A percentile compares a stretch with the other conserved stretches of the same genome.
These are phyloP conservation scores for Orthosia cruda DNA, from an alignment of 2,888 invertebrate species.

Conservation along the genomic window DNA sequence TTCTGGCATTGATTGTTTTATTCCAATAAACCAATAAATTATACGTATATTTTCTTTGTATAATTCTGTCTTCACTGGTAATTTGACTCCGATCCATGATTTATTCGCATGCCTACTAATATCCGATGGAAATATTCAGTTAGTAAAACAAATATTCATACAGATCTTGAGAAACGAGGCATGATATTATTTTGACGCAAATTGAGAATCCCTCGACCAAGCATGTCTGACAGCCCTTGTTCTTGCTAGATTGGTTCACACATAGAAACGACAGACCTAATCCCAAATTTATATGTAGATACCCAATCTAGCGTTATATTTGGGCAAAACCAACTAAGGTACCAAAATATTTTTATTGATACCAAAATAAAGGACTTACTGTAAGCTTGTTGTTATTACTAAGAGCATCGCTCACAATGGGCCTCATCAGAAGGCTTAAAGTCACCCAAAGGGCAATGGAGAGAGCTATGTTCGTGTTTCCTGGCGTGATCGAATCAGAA, in stretches of 20 bases:
- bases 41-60: no score
- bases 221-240: constrained; percentile 9
- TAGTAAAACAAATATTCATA: background rate
- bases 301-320: background rate
- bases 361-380: background rate
- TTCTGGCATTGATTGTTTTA: no score
- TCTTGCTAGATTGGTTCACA: constrained; percentile 15
- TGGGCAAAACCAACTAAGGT: background rate
- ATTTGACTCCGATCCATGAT: background rate
- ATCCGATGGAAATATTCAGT: background rate
- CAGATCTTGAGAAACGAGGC: constrained; percentile 14
- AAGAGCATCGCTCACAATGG: no score
- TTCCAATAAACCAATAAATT: no score
- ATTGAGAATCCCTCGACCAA: background rate
- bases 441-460: no score
- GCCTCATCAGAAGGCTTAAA: no score
- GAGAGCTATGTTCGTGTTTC: no score
- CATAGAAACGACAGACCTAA: constrained; percentile 1
- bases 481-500: no score
- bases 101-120: background rate
- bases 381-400: no score
- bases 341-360: background rate
- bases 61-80: background rate
- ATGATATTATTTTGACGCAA: constrained; percentile 19
- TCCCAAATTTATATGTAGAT: background rate